Base-by-base conservation (phyloP, 2,888 invertebrate species). In the Agrochola lychnidis region DNA sequence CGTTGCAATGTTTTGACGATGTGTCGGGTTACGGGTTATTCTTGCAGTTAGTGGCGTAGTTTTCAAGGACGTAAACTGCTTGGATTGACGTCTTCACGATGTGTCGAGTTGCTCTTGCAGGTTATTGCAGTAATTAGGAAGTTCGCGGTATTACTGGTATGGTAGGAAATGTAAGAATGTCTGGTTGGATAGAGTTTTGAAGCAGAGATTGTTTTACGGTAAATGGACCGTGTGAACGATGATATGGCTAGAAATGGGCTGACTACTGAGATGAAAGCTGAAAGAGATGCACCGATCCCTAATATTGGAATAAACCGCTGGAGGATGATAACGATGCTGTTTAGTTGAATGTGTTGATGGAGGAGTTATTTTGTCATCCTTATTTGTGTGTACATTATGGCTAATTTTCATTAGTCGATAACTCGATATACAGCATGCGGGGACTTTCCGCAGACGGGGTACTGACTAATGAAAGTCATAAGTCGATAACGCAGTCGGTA, bases 1-100 rank as follows among this genome's bases (percentile, higher is more conserved):
- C 81, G 75, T 89, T 89, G 85, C 87, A 83, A 66, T 78, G 76
- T 81, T 88, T 87, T 81, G 81, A 81, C 72, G 85, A 76, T 70
- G 81, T 76, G 80, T 84, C 77, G 19, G 51, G 51, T 7, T 51
- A 19, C 51, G 81, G 73, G 42, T 88, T 88, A 72, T 78, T 12
- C 16, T 63, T 62, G 22, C 45, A 57, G 40, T 51, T 25, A 48
- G 64, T 59, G 63, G 14, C 53, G 16, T n/a, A 30, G 12, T 30
- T 69, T 69, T 9, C 12, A 25, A 14, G 53, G 30, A 42, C 48
- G 48, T 16, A 48, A 48, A 48, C 48, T 48, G 48, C 48, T 48
- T 48, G 16, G 16, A 48, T 48, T 48, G 16, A 66, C 80, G 77
- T 81, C 87, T 87, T 81, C 80, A 81, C 73, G 85, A 76, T 71